These are phyloP conservation scores for Pogonocichla stellata DNA, from an alignment of 2,113 vertebrate genomes.

Conservation along the genomic window DNA sequence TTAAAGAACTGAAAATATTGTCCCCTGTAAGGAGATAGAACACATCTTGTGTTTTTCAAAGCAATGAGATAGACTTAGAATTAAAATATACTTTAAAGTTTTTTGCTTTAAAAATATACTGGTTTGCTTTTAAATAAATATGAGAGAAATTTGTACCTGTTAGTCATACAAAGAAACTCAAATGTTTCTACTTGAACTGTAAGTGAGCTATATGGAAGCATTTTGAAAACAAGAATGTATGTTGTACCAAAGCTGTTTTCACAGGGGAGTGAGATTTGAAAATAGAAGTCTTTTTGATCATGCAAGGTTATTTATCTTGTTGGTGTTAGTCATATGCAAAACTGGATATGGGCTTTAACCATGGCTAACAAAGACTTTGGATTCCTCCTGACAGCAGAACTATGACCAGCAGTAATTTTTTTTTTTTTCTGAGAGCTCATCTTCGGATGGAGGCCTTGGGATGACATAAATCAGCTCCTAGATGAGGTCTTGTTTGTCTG, in stretches of 20 bases:
- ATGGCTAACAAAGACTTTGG: not conserved
- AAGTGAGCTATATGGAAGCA: not conserved
- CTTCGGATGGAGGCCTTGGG: not conserved
- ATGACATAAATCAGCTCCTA: not conserved
- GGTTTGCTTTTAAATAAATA: not conserved
- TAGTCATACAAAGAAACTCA: not conserved
- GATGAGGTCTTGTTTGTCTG: not conserved
- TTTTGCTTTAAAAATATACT: not conserved
- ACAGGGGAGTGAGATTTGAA: not conserved
- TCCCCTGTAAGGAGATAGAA: not conserved
- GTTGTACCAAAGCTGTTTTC: not conserved
- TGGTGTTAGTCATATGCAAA: not conserved
- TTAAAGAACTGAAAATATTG: conserved; percentile 42
- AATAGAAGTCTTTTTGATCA: not conserved
- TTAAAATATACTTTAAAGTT: not conserved
- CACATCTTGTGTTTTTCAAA: not conserved
- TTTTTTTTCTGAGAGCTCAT: not conserved
- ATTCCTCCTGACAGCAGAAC: not conserved
- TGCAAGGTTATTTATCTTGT: not conserved
- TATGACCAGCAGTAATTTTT: not conserved
- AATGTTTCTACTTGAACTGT: not conserved
- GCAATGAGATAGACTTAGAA: not conserved
- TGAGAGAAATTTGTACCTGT: not conserved
- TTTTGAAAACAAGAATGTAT: not conserved
- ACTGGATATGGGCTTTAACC: not conserved